phyloP scores from a whole-genome alignment of 2,113 vertebrate species.

The Redunca redunca region DNA sequence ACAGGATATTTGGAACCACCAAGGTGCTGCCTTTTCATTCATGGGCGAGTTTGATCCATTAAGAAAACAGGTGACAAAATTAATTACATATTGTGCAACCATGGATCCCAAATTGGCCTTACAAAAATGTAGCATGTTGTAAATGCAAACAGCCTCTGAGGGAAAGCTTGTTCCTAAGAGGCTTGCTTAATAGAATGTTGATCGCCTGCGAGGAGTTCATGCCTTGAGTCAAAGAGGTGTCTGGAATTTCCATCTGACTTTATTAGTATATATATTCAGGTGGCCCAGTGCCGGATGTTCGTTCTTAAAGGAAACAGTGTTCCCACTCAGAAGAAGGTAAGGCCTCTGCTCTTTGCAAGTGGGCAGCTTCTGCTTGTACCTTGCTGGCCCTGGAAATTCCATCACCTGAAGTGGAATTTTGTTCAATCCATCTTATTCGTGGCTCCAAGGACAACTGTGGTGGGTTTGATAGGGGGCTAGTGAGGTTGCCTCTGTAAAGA shows the following conservation, averaged over 20 bases:
- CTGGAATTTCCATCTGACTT: constrained; percentile 46
- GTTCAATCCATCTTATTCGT: neutral
- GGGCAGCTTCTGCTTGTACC: neutral
- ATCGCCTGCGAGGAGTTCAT: neutral
- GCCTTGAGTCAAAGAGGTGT: constrained; percentile 21
- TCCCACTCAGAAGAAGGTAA: neutral
- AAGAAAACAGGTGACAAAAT: constrained; percentile 15
- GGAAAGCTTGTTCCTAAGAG: neutral
- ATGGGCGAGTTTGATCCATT: neutral
- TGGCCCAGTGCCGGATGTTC: constrained; percentile 18
- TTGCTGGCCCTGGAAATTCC: constrained; percentile 11
- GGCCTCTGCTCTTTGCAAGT: neutral
- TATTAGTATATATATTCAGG: constrained; percentile 31
- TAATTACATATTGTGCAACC: neutral
- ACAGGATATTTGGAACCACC: neutral
- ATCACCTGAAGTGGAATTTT: neutral
- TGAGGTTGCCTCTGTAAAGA: neutral
- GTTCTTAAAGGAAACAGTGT: constrained; percentile 41
- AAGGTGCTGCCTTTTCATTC: neutral
- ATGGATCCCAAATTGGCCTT: neutral
- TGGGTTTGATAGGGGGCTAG: neutral
- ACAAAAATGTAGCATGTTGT: neutral
- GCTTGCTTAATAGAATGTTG: neutral
- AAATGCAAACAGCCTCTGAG: neutral
- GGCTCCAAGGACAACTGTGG: neutral